Evolutionary conservation across 2,113 vertebrate species (phyloP), one percentile per base, ranked within the genome.

Genomic region (Dipodomys spectabilis): DNA sequence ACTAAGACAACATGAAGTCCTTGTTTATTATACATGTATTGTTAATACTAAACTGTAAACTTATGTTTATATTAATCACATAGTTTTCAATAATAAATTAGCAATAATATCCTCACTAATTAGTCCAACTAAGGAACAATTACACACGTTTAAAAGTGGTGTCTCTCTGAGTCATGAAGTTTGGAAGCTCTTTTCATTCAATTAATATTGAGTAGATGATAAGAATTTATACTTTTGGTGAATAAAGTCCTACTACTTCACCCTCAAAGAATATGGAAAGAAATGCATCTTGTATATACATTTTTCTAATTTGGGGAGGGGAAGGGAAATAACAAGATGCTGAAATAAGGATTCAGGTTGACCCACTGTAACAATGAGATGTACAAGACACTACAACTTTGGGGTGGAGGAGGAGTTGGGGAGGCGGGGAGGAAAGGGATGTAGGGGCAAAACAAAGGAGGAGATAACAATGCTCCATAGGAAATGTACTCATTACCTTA

Each of bases 81-180:
- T 45, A 82, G 5, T 67, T 88, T 82, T 82, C 7, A 82, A 90
- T 68, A 80, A 83, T 3, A 49, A 85, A 90, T 93, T 78, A 74
- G 11, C 22, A 93, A 30, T 28, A 77, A 12, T 73, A 68, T 79
- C 25, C 45, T 82, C 80, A 30, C 18, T 82, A 89, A 93, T 28
- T 68, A 20, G 6, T 6, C 57, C 71, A 57, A 27, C 86, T 88
- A 89, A 78, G 16, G 71, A 93, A 53, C 88, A 45, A 60, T 67
- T 22, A 69, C 86, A 93, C 19, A 78, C 9, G 19, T 86, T 57
- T 27, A 32, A 75, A 82, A 27, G 18, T 57, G 10, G 13, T 68
- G 9, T 19, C 25, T 90, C n/a, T 86, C 23, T 80, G 15, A 65
- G 18, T 72, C 32, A 89, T 74, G 73, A 84, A 30, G 71, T 88